A percentile compares a stretch with the other conserved stretches of the same genome.
Conservation (phyloP, 2,888 invertebrate species). For the Hydrotaea diabolus region DNA sequence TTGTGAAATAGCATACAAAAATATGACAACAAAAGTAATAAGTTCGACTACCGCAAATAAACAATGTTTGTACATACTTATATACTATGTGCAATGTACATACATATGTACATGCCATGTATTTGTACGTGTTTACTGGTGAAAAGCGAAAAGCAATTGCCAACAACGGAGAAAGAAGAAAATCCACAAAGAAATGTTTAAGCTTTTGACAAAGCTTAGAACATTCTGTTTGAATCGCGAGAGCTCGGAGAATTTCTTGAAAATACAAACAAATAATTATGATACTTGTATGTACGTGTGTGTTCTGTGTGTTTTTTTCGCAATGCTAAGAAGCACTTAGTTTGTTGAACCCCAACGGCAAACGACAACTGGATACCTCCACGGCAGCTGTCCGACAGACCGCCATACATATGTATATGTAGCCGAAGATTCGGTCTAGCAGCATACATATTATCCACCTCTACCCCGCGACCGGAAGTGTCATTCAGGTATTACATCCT, state of each 20-base stretch:
- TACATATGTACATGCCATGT: too few species aligned
- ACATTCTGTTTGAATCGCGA: not conserved
- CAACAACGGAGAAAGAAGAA: not conserved
- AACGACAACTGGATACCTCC: too few species aligned
- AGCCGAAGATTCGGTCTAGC: too few species aligned
- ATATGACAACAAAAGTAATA: not conserved
- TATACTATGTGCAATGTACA: too few species aligned
- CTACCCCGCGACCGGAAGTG: too few species aligned
- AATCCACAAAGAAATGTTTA: not conserved
- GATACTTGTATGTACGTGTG: slow-evolving; percentile 14
- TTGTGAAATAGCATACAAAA: not conserved
- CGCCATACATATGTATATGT: too few species aligned
- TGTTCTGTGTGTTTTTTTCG: not conserved
- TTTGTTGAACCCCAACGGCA: not conserved
- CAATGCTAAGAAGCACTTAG: not conserved
- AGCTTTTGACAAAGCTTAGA: slow-evolving; percentile 14
- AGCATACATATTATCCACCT: too few species aligned
- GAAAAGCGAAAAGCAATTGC: not conserved
- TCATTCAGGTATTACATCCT: too few species aligned
- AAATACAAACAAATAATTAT: not conserved
- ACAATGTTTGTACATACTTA: not conserved
- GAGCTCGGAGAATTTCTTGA: not conserved
- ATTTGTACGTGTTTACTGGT: too few species aligned
- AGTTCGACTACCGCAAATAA: not conserved
- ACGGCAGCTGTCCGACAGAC: too few species aligned